Base-by-base conservation (phyloP, 2,888 invertebrate genomes). In the Tenthredo livida region DNA sequence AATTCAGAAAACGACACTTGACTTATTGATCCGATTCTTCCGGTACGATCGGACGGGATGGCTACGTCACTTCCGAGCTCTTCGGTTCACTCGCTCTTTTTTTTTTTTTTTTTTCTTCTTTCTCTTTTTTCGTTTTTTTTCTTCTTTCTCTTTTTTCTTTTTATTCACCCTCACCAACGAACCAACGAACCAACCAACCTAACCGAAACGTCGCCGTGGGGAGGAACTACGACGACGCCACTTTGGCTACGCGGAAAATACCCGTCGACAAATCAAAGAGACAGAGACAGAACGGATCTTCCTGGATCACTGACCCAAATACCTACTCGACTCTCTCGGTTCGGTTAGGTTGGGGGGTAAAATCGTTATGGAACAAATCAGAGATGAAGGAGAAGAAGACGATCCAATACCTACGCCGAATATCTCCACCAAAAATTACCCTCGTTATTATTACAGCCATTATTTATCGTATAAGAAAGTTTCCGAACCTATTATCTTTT, bases 291-390 rank as follows among this genome's bases (percentile, higher is more conserved):
- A 77, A 50, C 50, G 77, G 25, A 77, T 33, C 50, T 54, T 29
- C 50, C 12, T 77, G 47, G 77, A 77, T 77, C 77, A 50, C 77
- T 77, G 77, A 77, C 50, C 54, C 77, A 77, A 77, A 77, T 77
- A 77, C 29, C 77, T 77, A 77, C 50, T 77, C 77, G 54, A 29
- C 25, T 77, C 54, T 77, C 17, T 33, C 29, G 67, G 17, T 67
- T 4, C 4, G 33, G 33, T 2, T 1, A 2, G n/a, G n/a, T n/a
- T n/a, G 33, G 29, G 67, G 67, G 67, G 33, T 15, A 33, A 73
- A 43, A 33, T 33, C 29, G 15, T 67, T 67, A 43, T 73, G 29
- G 15, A 73, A n/a, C 12, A 25, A 21, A 72, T 12, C 40, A 12
- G 3, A 7, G 43, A 21, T 25, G 17, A 72, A 37, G n/a, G 4